These are phyloP conservation scores for Shargacucullia verbasci DNA, from an alignment of 2,888 invertebrate genomes.

Conservation along the genomic window DNA sequence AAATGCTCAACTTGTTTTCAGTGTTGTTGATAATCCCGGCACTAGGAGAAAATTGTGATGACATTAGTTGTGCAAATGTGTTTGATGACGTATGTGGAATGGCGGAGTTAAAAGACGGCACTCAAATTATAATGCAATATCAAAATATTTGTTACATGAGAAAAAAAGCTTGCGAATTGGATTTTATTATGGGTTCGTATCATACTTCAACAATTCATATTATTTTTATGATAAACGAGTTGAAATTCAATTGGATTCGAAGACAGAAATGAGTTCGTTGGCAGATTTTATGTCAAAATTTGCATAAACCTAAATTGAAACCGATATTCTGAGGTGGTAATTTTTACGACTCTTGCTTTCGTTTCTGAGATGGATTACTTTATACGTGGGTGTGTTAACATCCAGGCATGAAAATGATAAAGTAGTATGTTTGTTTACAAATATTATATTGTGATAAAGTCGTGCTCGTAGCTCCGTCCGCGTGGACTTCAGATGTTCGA, in stretches of 20 bases:
- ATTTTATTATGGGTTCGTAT: constrained; percentile 53
- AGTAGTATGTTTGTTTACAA: too few relatives aligned
- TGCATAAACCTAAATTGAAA: constrained; percentile 36
- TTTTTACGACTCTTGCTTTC: constrained; percentile 23
- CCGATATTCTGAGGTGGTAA: constrained; percentile 18
- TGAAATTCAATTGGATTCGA: constrained; percentile 26
- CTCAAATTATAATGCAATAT: constrained; percentile 58
- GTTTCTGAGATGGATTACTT: constrained; percentile 1
- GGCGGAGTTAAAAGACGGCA: constrained; percentile 51
- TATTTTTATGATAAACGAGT: constrained; percentile 18
- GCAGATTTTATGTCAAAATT: constrained; percentile 23
- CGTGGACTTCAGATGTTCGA: too few relatives aligned
- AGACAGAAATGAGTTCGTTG: constrained; percentile 16
- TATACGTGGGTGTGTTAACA: background rate
- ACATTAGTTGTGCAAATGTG: constrained; percentile 71
- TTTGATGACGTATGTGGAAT: constrained; percentile 75
- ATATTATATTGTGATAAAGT: too few relatives aligned
- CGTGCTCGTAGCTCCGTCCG: too few relatives aligned
- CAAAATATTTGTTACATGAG: constrained; percentile 74
- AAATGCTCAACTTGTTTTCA: constrained; percentile 33
- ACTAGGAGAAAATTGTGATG: constrained; percentile 57
- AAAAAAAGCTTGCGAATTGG: constrained; percentile 65
- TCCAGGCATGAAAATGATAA: too few relatives aligned
- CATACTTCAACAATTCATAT: constrained; percentile 17
- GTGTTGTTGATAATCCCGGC: constrained; percentile 29